These are phyloP conservation scores for Mormyrus hasselquistii DNA, from an alignment of 2,797 vertebrate species.

Conservation along the genomic window DNA sequence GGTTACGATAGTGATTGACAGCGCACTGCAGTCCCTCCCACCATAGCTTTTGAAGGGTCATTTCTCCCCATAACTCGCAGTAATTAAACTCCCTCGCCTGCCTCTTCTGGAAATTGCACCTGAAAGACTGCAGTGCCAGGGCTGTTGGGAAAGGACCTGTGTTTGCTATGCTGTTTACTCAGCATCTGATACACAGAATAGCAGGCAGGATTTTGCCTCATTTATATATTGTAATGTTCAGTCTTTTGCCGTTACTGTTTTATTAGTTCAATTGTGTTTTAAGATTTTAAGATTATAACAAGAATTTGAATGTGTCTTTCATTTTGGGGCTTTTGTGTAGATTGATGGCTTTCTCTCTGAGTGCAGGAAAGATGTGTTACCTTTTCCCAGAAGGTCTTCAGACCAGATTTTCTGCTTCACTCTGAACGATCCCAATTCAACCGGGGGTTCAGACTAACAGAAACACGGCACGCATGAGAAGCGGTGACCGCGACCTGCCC, in stretches of 20 bases:
- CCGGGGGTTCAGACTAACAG: not conserved
- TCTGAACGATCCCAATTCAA: not conserved
- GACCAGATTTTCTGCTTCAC: not conserved
- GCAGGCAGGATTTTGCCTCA: not conserved
- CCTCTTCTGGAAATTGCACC: slow-evolving; percentile 41
- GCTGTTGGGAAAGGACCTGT: not conserved
- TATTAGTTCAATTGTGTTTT: not conserved
- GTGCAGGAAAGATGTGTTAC: not conserved
- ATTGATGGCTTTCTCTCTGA: not conserved
- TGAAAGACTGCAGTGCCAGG: not conserved
- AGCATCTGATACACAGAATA: not conserved
- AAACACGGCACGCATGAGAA: not conserved
- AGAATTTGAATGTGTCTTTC: not conserved
- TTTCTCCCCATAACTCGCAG: not conserved
- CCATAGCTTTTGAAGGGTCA: not conserved
- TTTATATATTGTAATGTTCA: not conserved
- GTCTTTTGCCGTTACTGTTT: not conserved
- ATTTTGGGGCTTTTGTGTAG: not conserved
- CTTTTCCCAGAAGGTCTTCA: not conserved
- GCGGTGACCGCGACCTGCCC: not conserved
- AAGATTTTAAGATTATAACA: not conserved
- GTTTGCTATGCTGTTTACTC: not conserved
- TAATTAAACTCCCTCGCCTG: not conserved
- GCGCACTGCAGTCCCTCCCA: not conserved
- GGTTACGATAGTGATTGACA: not conserved